Evolutionary conservation across 2,113 vertebrate genomes (phyloP).

Genomic region (Entomyzon cyanotis): DNA sequence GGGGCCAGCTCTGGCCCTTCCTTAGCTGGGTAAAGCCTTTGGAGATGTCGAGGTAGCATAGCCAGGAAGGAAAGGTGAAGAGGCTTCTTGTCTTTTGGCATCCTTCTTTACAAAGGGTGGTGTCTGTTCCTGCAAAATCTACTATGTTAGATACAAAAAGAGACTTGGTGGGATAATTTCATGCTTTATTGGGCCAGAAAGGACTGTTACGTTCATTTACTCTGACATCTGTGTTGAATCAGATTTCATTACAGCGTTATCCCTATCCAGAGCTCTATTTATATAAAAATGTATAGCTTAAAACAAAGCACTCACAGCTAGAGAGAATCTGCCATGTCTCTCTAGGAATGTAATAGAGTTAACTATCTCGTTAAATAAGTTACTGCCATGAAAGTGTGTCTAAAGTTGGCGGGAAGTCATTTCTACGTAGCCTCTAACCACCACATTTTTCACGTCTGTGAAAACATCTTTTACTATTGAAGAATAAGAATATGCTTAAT

Average conservation of each 20-base stretch:
- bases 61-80: not conserved
- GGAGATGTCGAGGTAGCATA: not conserved
- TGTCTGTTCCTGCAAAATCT: not conserved
- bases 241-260: not conserved
- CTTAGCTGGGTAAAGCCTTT: not conserved
- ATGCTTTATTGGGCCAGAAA: conserved; percentile 9
- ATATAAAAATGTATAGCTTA: not conserved
- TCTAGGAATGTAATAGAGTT: not conserved
- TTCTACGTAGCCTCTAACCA: not conserved
- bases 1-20: not conserved
- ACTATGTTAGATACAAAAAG: not conserved
- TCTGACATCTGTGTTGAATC: conserved; percentile 16
- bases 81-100: not conserved
- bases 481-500: not conserved
- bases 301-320: not conserved
- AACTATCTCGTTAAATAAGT: not conserved
- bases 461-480: not conserved
- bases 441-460: not conserved
- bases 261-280: not conserved
- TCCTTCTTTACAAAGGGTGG: not conserved
- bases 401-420: not conserved
- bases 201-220: not conserved
- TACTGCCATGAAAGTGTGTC: not conserved
- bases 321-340: not conserved
- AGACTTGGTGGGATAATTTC: not conserved